phyloP scores from a whole-genome alignment of 2,797 vertebrate genomes.

The Rhabdophis nuchalis region DNA sequence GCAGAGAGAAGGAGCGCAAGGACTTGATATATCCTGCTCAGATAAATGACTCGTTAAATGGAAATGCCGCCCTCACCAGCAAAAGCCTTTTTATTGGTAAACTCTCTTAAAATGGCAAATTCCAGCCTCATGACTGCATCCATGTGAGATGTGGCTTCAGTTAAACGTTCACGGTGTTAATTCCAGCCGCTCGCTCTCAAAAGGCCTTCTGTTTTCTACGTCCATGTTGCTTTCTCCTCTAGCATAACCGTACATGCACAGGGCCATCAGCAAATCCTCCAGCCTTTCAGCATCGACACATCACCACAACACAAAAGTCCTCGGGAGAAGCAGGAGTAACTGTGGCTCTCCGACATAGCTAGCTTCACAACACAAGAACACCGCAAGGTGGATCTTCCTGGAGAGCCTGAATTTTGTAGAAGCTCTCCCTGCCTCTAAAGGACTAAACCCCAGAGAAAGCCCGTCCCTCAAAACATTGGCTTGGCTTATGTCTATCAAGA shows the following conservation, averaged over 20 bases:
- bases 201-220: background rate
- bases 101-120: background rate
- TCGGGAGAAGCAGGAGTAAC: background rate
- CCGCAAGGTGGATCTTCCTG: background rate
- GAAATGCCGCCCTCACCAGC: background rate
- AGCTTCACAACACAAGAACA: background rate
- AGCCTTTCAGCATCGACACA: background rate
- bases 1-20: background rate
- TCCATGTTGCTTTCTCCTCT: background rate
- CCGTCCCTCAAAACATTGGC: background rate
- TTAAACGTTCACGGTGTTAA: background rate
- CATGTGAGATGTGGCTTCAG: background rate
- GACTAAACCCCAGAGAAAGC: background rate
- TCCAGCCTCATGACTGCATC: background rate
- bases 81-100: background rate
- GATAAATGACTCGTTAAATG: background rate
- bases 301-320: background rate
- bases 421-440: background rate
- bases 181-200: background rate
- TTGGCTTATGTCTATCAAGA: background rate
- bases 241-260: background rate
- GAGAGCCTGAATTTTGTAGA: background rate
- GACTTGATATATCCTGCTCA: background rate
- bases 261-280: background rate
- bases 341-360: background rate